phyloP scores from a whole-genome alignment of 2,888 invertebrate genomes.

The Camptogramma bilineatum region DNA sequence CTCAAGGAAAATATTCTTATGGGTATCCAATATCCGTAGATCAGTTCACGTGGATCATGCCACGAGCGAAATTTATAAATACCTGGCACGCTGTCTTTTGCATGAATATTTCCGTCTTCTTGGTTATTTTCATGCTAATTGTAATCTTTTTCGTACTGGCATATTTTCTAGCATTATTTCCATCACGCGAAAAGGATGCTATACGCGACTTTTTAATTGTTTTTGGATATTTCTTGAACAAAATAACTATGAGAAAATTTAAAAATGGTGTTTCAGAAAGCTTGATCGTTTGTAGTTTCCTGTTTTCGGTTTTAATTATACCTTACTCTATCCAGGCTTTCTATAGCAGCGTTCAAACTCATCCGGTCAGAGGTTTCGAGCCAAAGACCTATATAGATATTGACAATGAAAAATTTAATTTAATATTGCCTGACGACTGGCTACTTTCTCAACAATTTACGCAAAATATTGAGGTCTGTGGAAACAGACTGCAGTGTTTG shows the following conservation, averaged over 20 bases:
- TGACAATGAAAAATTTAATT: conserved; percentile 19
- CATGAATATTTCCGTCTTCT: conserved; percentile 20
- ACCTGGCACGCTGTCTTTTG: conserved; percentile 42
- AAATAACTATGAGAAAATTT: conserved; percentile 34
- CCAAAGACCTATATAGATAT: conserved; percentile 41
- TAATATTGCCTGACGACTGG: conserved; percentile 32
- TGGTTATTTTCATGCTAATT: conserved; percentile 32
- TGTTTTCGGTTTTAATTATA: conserved; percentile 50
- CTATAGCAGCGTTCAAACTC: conserved; percentile 49
- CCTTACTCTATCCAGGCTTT: conserved; percentile 52
- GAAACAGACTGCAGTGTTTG: conserved; percentile 47
- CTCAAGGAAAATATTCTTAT: conserved; percentile 34
- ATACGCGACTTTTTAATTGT: conserved; percentile 48
- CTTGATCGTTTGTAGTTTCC: conserved; percentile 45
- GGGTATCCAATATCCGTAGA: conserved; percentile 47
- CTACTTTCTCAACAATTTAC: background rate
- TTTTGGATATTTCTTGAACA: conserved; percentile 56
- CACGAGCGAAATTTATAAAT: conserved; percentile 34
- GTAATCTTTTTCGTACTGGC: conserved; percentile 44
- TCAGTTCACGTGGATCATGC: conserved; percentile 34
- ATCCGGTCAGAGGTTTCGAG: conserved; percentile 49
- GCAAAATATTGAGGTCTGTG: conserved; percentile 36
- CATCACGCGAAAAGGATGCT: conserved; percentile 37
- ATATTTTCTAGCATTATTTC: conserved; percentile 46
- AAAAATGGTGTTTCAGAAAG: conserved; percentile 42